Conservation (phyloP, 2,888 invertebrate species). For the Aquatica leii region DNA sequence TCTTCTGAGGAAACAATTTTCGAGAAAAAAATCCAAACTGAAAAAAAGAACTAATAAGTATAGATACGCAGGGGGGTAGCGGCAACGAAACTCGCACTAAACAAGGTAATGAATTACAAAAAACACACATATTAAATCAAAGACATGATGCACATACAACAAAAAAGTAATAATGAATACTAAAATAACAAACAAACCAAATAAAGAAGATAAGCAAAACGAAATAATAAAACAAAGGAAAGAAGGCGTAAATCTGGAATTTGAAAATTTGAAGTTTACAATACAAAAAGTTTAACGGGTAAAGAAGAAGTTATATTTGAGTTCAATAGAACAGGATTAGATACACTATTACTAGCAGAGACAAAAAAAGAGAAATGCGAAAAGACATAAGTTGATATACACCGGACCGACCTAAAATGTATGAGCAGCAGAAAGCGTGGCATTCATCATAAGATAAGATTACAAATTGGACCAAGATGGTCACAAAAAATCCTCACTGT, state of each 20-base stretch:
- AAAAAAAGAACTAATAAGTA: not conserved
- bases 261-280: not conserved
- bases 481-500: no score
- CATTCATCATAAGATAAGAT: no score
- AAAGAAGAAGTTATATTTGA: not conserved
- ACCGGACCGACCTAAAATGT: not conserved
- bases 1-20: no score
- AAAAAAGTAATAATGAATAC: no score
- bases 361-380: not conserved
- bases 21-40: no score
- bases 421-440: not conserved
- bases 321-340: not conserved
- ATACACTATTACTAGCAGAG: not conserved
- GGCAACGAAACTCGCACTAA: not conserved
- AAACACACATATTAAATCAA: not conserved
- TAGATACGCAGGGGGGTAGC: no score
- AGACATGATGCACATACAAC: not conserved
- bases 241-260: constrained; percentile 2
- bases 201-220: not conserved
- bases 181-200: not conserved
- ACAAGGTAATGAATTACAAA: not conserved
- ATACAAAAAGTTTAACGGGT: not conserved
- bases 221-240: not conserved
- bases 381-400: not conserved
- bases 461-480: no score